A percentile compares a stretch with the other conserved stretches of the same genome.
These are phyloP conservation scores for Zaprionus taronus DNA, from an alignment of 1,140 invertebrate species.

Conservation along the genomic window DNA sequence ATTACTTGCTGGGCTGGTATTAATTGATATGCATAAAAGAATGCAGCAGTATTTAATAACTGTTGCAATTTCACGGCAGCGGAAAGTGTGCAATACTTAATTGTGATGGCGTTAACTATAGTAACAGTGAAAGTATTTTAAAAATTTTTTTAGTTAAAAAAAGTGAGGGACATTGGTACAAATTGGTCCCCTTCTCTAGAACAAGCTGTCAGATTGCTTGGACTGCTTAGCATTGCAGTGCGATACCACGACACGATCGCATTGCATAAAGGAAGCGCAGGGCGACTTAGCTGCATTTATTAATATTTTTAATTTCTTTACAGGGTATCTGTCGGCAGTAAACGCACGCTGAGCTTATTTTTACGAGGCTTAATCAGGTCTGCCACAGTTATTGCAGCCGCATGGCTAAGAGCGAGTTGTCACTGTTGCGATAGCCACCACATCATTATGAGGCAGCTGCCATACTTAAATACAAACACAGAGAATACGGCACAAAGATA, in stretches of 20 bases:
- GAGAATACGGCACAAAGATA: slow-evolving; percentile 17
- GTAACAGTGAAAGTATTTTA: too few species aligned
- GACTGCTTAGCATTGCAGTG: too few species aligned
- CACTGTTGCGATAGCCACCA: slow-evolving; percentile 36
- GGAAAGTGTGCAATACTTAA: not conserved
- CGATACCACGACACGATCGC: too few species aligned
- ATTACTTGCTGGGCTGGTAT: not conserved
- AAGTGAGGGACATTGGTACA: too few species aligned
- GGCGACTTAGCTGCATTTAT: too few species aligned
- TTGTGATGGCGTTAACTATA: not conserved
- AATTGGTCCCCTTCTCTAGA: too few species aligned
- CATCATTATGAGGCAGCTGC: slow-evolving; percentile 58
- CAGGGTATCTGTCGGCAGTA: not conserved
- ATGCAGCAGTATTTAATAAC: slow-evolving; percentile 1
- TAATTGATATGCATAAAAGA: slow-evolving; percentile 8
- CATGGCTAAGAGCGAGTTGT: slow-evolving; percentile 31
- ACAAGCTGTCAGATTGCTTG: too few species aligned
- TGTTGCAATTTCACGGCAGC: not conserved
- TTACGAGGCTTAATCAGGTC: slow-evolving; percentile 48
- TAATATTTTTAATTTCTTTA: too few species aligned
- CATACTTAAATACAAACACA: slow-evolving; percentile 53
- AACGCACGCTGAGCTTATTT: not conserved
- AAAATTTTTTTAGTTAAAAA: too few species aligned
- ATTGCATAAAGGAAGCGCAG: too few species aligned
- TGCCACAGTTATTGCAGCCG: slow-evolving; percentile 45